Evolutionary conservation across 2,888 invertebrate species (phyloP).

Genomic region (Sesamia inferens): DNA sequence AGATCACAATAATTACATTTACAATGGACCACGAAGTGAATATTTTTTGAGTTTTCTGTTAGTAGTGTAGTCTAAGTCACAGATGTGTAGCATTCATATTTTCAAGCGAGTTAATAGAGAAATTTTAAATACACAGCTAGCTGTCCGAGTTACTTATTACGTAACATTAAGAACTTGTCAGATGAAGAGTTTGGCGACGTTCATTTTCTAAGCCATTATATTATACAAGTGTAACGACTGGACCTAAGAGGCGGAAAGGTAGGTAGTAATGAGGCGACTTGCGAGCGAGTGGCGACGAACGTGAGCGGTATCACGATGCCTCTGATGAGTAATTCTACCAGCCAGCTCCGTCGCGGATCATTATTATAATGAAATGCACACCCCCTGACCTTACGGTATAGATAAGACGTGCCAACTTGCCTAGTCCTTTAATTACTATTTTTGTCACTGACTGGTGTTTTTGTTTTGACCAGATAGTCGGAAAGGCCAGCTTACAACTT

Average conservation of each 20-base stretch:
- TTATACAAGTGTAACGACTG: conserved; percentile 47
- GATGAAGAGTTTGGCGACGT: conserved; percentile 22
- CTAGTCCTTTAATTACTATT: conserved; percentile 77
- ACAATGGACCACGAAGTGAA: conserved; percentile 23
- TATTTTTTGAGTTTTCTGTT: not conserved
- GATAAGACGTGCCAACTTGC: conserved; percentile 71
- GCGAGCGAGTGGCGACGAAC: conserved; percentile 65
- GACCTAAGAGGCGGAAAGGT: conserved; percentile 51
- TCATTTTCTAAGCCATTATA: conserved; percentile 41
- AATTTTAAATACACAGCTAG: conserved; percentile 8
- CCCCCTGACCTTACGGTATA: conserved; percentile 74
- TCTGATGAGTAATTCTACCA: conserved; percentile 69
- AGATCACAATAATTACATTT: conserved; percentile 60
- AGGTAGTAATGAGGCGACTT: conserved; percentile 56
- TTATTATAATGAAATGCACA: conserved; percentile 75
- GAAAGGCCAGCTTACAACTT: conserved; percentile 29
- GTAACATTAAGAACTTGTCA: conserved; percentile 40
- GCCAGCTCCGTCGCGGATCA: conserved; percentile 68
- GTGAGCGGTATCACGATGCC: conserved; percentile 77
- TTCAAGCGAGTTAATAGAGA: conserved; percentile 2
- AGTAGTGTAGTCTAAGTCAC: not conserved
- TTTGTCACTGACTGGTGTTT: conserved; percentile 59
- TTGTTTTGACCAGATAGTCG: conserved; percentile 27
- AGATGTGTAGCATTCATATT: conserved; percentile 14
- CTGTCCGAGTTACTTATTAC: conserved; percentile 24